phyloP scores from a whole-genome alignment of 2,888 invertebrate species.

The Orthosia incerta region DNA sequence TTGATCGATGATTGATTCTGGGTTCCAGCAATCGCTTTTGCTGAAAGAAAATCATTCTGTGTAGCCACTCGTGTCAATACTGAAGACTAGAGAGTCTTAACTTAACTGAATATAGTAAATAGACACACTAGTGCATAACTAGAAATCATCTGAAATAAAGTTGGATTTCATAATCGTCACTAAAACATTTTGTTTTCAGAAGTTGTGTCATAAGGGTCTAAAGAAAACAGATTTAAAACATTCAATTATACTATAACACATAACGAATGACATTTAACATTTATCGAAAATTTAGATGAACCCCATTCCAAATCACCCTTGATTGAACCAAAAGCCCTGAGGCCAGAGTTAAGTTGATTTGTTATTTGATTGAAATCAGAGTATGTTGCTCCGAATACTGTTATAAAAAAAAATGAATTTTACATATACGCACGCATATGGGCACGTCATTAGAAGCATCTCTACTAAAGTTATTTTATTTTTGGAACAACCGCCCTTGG shows the following conservation, averaged over 20 bases:
- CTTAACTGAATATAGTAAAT: too few species aligned
- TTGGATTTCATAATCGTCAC: not conserved
- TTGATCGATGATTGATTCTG: too few species aligned
- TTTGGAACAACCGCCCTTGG: not conserved
- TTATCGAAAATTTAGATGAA: not conserved
- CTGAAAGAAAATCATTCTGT: too few species aligned
- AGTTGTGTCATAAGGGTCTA: not conserved
- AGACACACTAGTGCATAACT: too few species aligned
- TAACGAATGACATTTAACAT: not conserved
- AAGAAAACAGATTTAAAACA: not conserved
- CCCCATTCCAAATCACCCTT: not conserved
- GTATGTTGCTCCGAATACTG: not conserved
- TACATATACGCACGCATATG: not conserved
- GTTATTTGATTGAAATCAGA: conserved; percentile 15
- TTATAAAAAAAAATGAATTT: conserved; percentile 9
- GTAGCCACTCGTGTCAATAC: too few species aligned
- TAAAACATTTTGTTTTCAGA: not conserved
- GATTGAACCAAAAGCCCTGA: conserved; percentile 14
- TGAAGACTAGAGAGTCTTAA: too few species aligned
- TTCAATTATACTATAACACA: not conserved
- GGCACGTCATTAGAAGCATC: not conserved
- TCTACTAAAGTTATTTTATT: not conserved
- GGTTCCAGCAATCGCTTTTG: too few species aligned
- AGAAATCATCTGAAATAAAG: not conserved
- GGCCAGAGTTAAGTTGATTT: not conserved